Base-by-base conservation (phyloP, 2,797 vertebrate species). In the Pampus argenteus region DNA sequence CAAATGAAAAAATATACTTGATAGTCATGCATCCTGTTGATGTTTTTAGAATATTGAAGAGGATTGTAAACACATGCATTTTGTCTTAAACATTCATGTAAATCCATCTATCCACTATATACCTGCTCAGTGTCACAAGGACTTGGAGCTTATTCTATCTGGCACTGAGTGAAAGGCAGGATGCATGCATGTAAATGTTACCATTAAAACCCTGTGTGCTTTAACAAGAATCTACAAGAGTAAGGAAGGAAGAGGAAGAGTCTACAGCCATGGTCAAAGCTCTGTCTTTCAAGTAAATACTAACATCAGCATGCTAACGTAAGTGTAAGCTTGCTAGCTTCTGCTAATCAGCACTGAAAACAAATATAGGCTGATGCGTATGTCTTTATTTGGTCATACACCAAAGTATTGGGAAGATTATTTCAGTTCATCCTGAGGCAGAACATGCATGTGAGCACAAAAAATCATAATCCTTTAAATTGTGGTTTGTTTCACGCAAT, bases 41-140 rank as follows among this genome's bases (percentile, higher is more conserved):
- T 52, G 36, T 26, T 59, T 59, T 56, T 15, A 29, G 34, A 47
- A 4, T 25, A 40, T 25, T 0, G 6, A 29, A 54, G 25, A 66
- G 25, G 26, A 54, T 25, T 62, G 52, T 5, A 28, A 42, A 17
- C 47, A 65, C 6, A n/a, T n/a, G n/a, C n/a, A n/a, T n/a, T n/a
- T n/a, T n/a, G n/a, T n/a, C n/a, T n/a, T n/a, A n/a, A n/a, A 31
- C 45, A 44, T 25, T 45, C 10, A 68, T 49, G 18, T 49, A 38
- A 36, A 44, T 34, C 40, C 17, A 62, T 47, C 48, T 26, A 22
- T 36, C 9, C 20, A 22, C 42, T 31, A 34, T 45, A 8, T 36
- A 36, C 47, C 31, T 63, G 9, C 31, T 40, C 14, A 48, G 1
- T 18, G 51, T 6, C 5, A 4, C 9, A 1, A 9, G 4, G 15